Evolutionary conservation across 2,888 invertebrate genomes (phyloP).

Genomic region (Bellardia bayeri): DNA sequence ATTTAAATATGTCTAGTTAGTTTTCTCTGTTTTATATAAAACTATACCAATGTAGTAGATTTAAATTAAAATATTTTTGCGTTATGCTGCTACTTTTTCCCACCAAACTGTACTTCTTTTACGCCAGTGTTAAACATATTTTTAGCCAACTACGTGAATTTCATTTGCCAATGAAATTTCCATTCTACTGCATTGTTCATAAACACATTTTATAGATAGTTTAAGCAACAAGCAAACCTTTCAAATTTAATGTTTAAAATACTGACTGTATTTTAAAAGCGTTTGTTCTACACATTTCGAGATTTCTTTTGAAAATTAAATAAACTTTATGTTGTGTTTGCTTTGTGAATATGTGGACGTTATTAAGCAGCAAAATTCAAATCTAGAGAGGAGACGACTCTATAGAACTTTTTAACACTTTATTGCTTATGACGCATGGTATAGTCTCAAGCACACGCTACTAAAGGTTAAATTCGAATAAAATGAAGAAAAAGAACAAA

Average conservation of each 20-base stretch:
- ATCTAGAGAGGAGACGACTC: neutral
- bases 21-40: too few relatives aligned
- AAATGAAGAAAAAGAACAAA: neutral
- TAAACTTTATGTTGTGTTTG: neutral
- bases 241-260: too few relatives aligned
- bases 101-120: constrained; percentile 1
- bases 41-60: too few relatives aligned
- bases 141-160: neutral
- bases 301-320: neutral
- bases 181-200: too few relatives aligned
- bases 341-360: constrained; percentile 14
- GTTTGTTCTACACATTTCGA: neutral
- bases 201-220: too few relatives aligned
- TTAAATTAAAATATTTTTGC: too few relatives aligned
- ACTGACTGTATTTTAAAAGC: too few relatives aligned
- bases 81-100: neutral
- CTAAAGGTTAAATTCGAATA: constrained; percentile 40
- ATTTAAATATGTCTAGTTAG: too few relatives aligned
- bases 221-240: too few relatives aligned
- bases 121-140: neutral
- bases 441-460: neutral
- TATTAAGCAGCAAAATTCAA: constrained; percentile 38
- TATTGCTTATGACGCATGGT: constrained; percentile 44
- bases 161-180: neutral
- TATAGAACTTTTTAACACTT: constrained; percentile 33